phyloP scores from a whole-genome alignment of 2,888 invertebrate species.

The Arge pagana region DNA sequence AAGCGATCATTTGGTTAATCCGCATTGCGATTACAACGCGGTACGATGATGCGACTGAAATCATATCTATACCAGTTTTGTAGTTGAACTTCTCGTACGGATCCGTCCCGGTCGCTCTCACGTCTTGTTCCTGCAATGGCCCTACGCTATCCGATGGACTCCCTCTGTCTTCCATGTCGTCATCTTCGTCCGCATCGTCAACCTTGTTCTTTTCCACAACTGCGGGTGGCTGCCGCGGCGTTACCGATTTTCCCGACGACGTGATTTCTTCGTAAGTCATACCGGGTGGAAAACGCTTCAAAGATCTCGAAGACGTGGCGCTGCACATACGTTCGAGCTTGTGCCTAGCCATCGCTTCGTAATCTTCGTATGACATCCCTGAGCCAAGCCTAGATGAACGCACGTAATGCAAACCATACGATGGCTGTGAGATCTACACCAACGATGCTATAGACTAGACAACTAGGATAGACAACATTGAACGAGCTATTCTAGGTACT shows the following conservation, averaged over 20 bases:
- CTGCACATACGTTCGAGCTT: constrained; percentile 52
- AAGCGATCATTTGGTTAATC: no score
- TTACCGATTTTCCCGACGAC: constrained; percentile 45
- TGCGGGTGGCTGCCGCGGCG: constrained; percentile 13
- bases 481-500: no score
- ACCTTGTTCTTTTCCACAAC: constrained; percentile 33
- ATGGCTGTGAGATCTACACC: no score
- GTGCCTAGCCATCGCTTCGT: constrained; percentile 55
- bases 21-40: no score
- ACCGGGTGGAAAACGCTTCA: constrained; percentile 51
- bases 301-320: constrained; percentile 41
- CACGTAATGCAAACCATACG: no score
- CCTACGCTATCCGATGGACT: constrained; percentile 51
- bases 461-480: no score
- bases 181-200: constrained; percentile 32
- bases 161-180: constrained; percentile 45
- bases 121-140: constrained; percentile 51
- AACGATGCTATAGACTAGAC: no score
- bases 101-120: constrained; percentile 57
- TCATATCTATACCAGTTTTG: constrained; percentile 53
- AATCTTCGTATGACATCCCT: constrained; percentile 55
- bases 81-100: constrained; percentile 59
- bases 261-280: constrained; percentile 56
- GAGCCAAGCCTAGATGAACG: constrained; percentile 51
- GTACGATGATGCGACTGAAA: no score